Percentiles rank a stretch among this genome's conserved stretches.
These are phyloP conservation scores for Salvelinus namaycush DNA, from an alignment of 2,113 vertebrate genomes.

Conservation along the genomic window DNA sequence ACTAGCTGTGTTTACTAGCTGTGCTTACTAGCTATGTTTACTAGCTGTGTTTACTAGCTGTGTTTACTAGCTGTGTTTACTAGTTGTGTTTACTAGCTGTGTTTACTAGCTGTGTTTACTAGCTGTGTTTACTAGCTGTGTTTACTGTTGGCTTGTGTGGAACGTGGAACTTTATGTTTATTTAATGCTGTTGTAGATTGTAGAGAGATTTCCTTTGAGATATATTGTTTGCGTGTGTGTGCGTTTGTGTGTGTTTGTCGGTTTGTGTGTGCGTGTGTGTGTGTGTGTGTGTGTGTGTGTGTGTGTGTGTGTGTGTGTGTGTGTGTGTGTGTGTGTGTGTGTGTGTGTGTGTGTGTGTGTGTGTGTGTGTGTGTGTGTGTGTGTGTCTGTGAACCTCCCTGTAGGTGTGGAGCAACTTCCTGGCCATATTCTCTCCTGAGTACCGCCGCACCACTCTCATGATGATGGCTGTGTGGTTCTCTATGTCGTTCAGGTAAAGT, in stretches of 20 bases:
- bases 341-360: not conserved
- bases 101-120: no score
- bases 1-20: no score
- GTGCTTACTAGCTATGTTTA: no score
- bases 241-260: no score
- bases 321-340: not conserved
- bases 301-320: not conserved
- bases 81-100: no score
- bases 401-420: constrained; percentile 91
- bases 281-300: not conserved
- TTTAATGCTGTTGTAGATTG: not conserved
- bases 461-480: constrained; percentile 99
- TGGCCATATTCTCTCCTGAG: constrained; percentile 83
- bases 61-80: no score
- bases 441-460: constrained; percentile 91
- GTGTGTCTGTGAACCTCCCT: not conserved
- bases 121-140: no score
- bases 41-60: no score
- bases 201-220: constrained; percentile 1
- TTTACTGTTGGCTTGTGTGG: not conserved
- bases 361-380: not conserved
- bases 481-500: constrained; percentile 95
- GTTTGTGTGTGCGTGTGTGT: not conserved
- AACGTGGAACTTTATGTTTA: constrained; percentile 1
- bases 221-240: not conserved